Evolutionary conservation across 2,113 vertebrate genomes (phyloP), one percentile per base, ranked within the genome.

Genomic region (Nerophis ophidion): DNA sequence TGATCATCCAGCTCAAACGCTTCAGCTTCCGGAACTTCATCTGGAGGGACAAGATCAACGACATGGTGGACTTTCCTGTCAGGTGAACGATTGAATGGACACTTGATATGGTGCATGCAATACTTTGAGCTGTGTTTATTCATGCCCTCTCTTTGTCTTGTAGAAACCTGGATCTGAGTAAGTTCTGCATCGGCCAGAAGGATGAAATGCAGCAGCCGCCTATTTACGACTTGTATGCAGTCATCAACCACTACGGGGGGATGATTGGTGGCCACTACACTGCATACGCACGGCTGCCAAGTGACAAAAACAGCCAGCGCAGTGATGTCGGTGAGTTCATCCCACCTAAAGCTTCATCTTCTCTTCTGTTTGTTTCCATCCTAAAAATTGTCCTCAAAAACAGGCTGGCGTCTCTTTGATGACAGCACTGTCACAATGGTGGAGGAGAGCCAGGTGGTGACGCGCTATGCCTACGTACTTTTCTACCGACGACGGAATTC

Each of bases 191-290:
- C 0, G 95, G 96, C 58, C 93, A 95, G 84, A 98, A 98, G 73
- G 95, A 95, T 0, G 94, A 98, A 68, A 88, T 92, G 82, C 95
- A 97, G 65, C 92, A 97, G 50, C 91, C 93, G 6, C 95, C 97
- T 1, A 89, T 94, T 72, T 99, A 99, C 1, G 97, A 99, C 82
- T 81, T 99, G 9, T 99, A 99, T 0, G 97, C 94, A 0, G 95
- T 99, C 74, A 99, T 99, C 74, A 99, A 98, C 82, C 97, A 99
- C 86, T 99, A 99, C 0, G 97, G 97, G 7, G 97, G 96, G 52
- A 98, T 99, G 95, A 98, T 99, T 0, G 97, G 97, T 4, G 97
- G 97, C n/a, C 96, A 99, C 80, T 99, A 99, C 77, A 99, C 97
- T 0, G 96, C 97, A 0, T 99, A 95, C 0, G 93, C 97, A 15